These are phyloP conservation scores for Glaucidium brasilianum DNA, from an alignment of 2,113 vertebrate genomes.

Conservation along the genomic window DNA sequence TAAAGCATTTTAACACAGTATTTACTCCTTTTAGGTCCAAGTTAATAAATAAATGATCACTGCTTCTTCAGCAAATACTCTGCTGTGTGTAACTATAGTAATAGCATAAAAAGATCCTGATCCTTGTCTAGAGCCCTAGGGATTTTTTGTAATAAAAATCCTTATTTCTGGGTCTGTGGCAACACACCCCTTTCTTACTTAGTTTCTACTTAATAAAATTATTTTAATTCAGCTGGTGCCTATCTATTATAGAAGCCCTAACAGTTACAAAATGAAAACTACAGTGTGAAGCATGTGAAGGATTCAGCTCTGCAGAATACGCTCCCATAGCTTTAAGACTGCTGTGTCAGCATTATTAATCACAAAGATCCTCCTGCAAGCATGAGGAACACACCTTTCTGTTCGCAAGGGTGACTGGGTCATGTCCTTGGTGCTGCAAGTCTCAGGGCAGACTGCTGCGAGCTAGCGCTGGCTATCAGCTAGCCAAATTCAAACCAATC, in stretches of 20 bases:
- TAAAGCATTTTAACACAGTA: neutral
- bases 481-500: neutral
- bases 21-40: neutral
- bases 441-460: neutral
- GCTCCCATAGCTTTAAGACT: neutral
- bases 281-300: accelerated
- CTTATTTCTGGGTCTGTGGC: neutral
- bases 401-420: neutral
- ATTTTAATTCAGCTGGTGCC: neutral
- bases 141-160: neutral
- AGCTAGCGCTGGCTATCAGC: neutral
- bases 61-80: neutral
- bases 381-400: neutral
- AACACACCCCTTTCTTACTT: neutral
- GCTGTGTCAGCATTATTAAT: neutral
- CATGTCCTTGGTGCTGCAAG: neutral
- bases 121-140: neutral
- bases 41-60: neutral
- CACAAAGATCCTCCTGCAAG: neutral
- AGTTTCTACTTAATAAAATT: neutral
- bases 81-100: neutral
- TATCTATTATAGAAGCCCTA: neutral
- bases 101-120: neutral
- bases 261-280: neutral
- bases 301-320: neutral